Evolutionary conservation across 2,113 vertebrate genomes (phyloP).

Genomic region (Machaerirhynchus nigripectus): DNA sequence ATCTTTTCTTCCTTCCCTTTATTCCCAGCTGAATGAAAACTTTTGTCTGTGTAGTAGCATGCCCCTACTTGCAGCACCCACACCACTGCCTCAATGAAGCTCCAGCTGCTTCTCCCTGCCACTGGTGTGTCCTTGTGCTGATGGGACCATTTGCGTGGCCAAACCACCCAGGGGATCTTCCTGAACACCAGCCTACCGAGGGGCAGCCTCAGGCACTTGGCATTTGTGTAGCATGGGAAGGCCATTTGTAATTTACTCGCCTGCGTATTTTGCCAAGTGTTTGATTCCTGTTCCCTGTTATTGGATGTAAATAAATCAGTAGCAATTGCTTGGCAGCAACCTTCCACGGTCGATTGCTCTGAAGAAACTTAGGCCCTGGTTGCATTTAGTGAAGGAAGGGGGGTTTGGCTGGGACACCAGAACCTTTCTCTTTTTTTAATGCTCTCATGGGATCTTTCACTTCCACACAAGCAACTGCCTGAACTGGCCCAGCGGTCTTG

Average conservation of each 20-base stretch:
- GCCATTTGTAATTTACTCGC: not conserved
- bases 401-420: slow-evolving; percentile 26
- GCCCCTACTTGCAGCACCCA: not conserved
- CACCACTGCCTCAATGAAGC: fast-evolving
- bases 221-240: not conserved
- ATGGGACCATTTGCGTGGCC: fast-evolving
- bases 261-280: not conserved
- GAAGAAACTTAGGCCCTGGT: not conserved
- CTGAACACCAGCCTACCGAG: not conserved
- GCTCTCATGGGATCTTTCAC: slow-evolving; percentile 33
- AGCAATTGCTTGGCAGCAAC: not conserved
- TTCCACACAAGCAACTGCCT: slow-evolving; percentile 30
- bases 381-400: not conserved
- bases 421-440: not conserved
- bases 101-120: not conserved
- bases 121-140: not conserved
- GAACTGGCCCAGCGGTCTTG: slow-evolving; percentile 4
- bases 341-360: not conserved
- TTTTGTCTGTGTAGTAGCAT: not conserved
- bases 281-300: not conserved
- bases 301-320: slow-evolving; percentile 26
- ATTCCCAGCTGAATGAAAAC: not conserved
- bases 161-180: not conserved
- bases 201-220: not conserved
- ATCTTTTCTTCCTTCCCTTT: not conserved